Conservation (phyloP, 2,113 vertebrate species). For the Coracopsis vasa region DNA sequence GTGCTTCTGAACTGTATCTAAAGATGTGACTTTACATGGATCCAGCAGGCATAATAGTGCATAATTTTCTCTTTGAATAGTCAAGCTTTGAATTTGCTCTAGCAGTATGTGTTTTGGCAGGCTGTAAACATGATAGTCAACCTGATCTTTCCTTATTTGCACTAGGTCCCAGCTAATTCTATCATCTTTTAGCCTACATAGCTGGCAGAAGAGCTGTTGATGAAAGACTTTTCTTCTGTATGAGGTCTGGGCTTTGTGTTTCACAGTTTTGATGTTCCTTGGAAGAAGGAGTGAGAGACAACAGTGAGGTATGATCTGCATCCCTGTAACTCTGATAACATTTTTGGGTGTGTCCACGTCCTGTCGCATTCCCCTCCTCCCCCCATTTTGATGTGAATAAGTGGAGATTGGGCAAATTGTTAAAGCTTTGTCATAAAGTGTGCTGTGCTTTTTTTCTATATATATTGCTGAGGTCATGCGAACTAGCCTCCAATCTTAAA, state of each 20-base stretch:
- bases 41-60: too few species aligned
- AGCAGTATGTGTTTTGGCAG: neutral
- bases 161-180: neutral
- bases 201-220: neutral
- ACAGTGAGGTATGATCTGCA: neutral
- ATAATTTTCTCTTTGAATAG: neutral
- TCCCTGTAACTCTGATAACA: accelerated
- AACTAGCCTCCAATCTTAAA: neutral
- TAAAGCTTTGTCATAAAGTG: neutral
- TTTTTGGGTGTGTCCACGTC: neutral
- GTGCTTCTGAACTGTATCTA: neutral
- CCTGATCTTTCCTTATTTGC: neutral
- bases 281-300: neutral
- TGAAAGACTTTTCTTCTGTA: neutral
- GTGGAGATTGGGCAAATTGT: neutral
- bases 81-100: neutral
- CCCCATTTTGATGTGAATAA: neutral
- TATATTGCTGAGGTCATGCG: neutral
- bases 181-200: neutral
- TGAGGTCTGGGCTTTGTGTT: neutral
- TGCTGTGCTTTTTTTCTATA: neutral
- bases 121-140: neutral
- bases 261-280: neutral
- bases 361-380: neutral
- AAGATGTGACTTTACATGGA: neutral